Evolutionary conservation across 2,797 vertebrate genomes (phyloP), one percentile per base, ranked within the genome.

Genomic region (Lepus townsendii): DNA sequence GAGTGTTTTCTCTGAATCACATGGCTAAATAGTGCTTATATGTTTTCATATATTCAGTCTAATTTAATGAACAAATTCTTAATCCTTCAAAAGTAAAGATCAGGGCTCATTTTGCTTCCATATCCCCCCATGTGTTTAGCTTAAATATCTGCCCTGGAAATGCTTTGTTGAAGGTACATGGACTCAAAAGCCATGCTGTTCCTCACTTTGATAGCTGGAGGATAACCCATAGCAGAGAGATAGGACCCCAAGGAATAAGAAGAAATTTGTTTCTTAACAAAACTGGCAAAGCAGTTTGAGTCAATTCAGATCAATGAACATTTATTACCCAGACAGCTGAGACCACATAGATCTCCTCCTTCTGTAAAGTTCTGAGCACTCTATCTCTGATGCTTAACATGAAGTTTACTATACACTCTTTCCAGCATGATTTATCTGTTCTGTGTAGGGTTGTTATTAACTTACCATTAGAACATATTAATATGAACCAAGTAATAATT

Each of bases 231-330:
- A 91, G 7, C 24, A 69, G 60, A 73, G 26, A 93, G 11, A 75
- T 6, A 42, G 30, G 17, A 10, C 19, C 27, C 24, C n/a, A 66
- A 71, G 93, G 68, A 90, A 20, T 57, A 77, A 76, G 90, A 72
- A 57, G 9, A 85, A 8, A 68, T 83, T 93, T 92, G 32, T 94
- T 84, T 90, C 42, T 62, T 86, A 92, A 82, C 19, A 92, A 32
- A 96, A 75, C 16, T 78, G 52, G 38, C 84, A 22, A 94, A 93
- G 91, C 22, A 95, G 50, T 88, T 88, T 3, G 0, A 88, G 69
- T 82, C 72, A 79, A 60, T 91, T 78, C 83, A 94, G 35, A 87
- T 92, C 83, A 88, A 88, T 78, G n/a, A 91, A 50, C 69, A 79
- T 78, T 95, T 93, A 89, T 88, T 95, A 68, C 26, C 26, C 50